Evolutionary conservation across 2,797 vertebrate genomes (phyloP), one percentile per base, ranked within the genome.

Genomic region (Peromyscus attwateri): DNA sequence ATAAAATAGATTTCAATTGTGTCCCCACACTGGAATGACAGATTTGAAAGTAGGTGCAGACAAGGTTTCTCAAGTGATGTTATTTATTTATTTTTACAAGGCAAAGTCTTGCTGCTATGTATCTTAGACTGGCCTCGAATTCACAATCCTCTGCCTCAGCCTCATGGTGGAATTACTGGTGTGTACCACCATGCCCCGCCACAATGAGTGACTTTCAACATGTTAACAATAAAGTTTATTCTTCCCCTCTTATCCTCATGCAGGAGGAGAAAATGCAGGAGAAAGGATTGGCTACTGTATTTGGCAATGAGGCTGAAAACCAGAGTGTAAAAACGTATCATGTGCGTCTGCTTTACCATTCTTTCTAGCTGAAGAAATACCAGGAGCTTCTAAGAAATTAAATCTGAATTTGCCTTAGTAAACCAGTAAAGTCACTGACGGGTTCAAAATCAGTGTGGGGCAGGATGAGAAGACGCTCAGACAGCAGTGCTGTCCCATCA

Each of bases 281-380:
- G 60, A n/a, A 52, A 16, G 31, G 23, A 84, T 29, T 16, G 23
- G 10, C 7, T 46, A 57, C 37, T 77, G 12, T 11, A 84, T 29
- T 90, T 76, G 60, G 60, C 46, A 83, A 49, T 10, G 13, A 89
- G 71, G 49, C 23, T 10, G 60, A 77, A 90, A 76, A 76, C 19
- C 46, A 21, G 68, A 94, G n/a, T 57, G 89, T 76, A 68, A 55
- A 94, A 83, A 94, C 21, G 21, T 13, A 55, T 57, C 46, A n/a
- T 46, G 73, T 55, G 23, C 40, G 6, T 73, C 52, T 76, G 46
- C 57, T 57, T 23, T 84, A 27, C 14, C n/a, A 55, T 27, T 64
- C 55, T 37, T 64, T 89, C 52, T 60, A 76, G 43, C 55, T 55
- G 57, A 89, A 82, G 92, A 94, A 75, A 83, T 82, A 75, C 68